A percentile compares a stretch with the other conserved stretches of the same genome.
Evolutionary conservation across 2,113 vertebrate species (phyloP).

Genomic region (Anthoscopus minutus): DNA sequence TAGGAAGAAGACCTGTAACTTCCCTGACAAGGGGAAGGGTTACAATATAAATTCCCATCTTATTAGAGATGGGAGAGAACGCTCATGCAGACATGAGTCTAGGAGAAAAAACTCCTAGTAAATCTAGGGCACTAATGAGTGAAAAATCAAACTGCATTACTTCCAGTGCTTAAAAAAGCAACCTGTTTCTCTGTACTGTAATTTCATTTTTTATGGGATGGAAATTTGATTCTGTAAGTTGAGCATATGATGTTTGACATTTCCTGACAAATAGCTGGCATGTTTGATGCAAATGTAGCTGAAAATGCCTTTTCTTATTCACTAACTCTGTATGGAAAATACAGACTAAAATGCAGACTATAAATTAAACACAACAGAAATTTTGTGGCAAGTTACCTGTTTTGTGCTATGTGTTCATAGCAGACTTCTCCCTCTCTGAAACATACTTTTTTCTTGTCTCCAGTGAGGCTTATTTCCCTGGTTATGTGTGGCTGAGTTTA

Average conservation of each 20-base stretch:
- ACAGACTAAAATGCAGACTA: not conserved
- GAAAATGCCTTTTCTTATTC: not conserved
- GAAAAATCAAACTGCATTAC: not conserved
- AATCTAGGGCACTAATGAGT: not conserved
- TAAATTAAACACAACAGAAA: not conserved
- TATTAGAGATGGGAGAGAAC: not conserved
- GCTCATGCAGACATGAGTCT: not conserved
- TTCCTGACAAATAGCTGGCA: not conserved
- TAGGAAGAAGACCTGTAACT: not conserved
- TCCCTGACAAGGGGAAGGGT: fast-evolving
- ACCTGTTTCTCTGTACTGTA: not conserved
- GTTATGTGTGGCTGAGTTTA: not conserved
- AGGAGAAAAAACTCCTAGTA: not conserved
- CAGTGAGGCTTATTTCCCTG: not conserved
- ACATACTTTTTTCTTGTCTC: not conserved
- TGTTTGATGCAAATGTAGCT: not conserved
- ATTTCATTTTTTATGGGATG: not conserved
- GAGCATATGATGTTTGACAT: not conserved
- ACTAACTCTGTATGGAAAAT: not conserved
- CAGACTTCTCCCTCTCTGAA: not conserved
- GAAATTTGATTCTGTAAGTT: constrained; percentile 28
- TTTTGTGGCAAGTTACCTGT: not conserved
- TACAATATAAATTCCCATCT: not conserved
- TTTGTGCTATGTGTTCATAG: not conserved
- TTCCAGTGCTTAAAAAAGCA: not conserved